Conservation (phyloP, 2,888 invertebrate species). For the Petrophora chlorosata region DNA sequence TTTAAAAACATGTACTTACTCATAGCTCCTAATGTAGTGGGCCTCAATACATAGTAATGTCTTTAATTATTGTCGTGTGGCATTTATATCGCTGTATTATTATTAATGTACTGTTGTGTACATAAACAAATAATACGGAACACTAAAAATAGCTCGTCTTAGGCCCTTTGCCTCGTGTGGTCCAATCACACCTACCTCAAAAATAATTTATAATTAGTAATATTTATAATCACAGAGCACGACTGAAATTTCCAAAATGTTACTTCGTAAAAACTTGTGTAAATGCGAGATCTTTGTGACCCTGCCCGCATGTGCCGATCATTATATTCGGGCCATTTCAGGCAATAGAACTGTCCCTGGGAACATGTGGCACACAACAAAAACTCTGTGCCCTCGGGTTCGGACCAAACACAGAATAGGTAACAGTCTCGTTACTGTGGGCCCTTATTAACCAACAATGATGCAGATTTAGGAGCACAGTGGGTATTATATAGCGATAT, state of each 20-base stretch:
- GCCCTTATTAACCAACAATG: conserved; percentile 3
- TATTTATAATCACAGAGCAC: not conserved
- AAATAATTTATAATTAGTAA: not conserved
- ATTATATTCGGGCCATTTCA: conserved; percentile 50
- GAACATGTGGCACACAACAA: conserved; percentile 65
- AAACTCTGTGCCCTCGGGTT: conserved; percentile 39
- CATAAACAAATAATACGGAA: no score
- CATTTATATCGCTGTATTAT: no score
- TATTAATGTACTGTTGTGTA: no score
- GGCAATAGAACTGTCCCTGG: conserved; percentile 52
- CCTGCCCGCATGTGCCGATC: conserved; percentile 66
- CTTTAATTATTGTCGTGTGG: no score
- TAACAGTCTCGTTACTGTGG: conserved; percentile 8
- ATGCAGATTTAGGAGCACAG: no score
- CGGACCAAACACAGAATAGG: conserved; percentile 16
- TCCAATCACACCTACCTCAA: no score
- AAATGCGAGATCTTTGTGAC: conserved; percentile 38
- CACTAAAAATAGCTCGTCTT: no score
- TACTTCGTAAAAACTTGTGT: conserved; percentile 19
- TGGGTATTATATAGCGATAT: no score
- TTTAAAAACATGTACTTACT: no score
- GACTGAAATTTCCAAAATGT: conserved; percentile 2
- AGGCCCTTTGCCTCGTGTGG: no score
- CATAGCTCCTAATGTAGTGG: no score
- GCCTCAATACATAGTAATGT: no score